Evolutionary conservation across 1,140 invertebrate species (phyloP).

Genomic region (Papilio glaucus): DNA sequence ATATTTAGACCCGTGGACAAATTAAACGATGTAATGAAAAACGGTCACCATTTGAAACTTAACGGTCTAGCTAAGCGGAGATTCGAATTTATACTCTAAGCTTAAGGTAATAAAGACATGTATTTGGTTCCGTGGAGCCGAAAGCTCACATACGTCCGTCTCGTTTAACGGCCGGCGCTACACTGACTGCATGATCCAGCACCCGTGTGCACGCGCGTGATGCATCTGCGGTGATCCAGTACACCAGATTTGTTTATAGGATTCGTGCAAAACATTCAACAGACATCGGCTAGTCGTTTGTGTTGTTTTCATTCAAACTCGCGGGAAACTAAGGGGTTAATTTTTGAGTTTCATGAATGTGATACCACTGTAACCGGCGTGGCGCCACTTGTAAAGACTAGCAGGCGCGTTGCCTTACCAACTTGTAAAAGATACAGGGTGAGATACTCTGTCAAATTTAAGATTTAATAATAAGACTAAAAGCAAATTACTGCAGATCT

Average conservation of each 20-base stretch:
- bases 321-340: too few relatives aligned
- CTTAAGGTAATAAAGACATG: slow-evolving; percentile 25
- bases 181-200: slow-evolving; percentile 42
- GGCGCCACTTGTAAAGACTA: too few relatives aligned
- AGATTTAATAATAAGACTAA: too few relatives aligned
- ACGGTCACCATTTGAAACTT: slow-evolving; percentile 43
- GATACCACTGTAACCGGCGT: too few relatives aligned
- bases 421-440: too few relatives aligned
- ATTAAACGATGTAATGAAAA: slow-evolving; percentile 49
- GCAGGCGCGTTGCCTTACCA: too few relatives aligned
- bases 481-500: too few relatives aligned
- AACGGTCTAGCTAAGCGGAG: slow-evolving; percentile 4
- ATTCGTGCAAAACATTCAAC: background rate
- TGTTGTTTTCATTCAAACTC: too few relatives aligned
- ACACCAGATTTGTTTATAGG: background rate
- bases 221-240: slow-evolving; percentile 9
- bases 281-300: background rate
- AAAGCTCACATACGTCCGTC: slow-evolving; percentile 36
- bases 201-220: background rate
- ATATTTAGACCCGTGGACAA: slow-evolving; percentile 48
- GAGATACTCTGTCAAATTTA: too few relatives aligned
- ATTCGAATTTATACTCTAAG: slow-evolving; percentile 13
- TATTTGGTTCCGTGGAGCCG: background rate
- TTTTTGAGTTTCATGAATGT: too few relatives aligned
- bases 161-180: slow-evolving; percentile 33